phyloP scores from a whole-genome alignment of 2,888 invertebrate species.

The Falcaria lacertinaria region DNA sequence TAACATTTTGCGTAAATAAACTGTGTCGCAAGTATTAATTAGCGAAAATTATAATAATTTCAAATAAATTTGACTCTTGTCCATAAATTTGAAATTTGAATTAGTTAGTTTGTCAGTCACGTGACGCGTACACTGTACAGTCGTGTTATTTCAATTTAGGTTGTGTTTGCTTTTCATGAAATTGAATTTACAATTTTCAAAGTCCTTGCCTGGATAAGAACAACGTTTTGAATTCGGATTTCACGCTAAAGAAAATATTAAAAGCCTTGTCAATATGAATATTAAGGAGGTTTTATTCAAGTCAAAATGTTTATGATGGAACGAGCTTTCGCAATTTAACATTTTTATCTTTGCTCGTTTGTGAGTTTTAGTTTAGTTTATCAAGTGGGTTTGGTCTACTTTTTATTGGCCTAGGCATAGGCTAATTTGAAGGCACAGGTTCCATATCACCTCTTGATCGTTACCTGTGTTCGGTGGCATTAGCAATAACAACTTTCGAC shows the following conservation, averaged over 20 bases:
- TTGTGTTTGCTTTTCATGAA: neutral
- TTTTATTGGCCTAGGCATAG: too few relatives aligned
- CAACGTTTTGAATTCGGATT: neutral
- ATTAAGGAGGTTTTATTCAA: conserved; percentile 14
- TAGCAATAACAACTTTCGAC: too few relatives aligned
- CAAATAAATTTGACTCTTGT: neutral
- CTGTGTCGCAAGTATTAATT: too few relatives aligned
- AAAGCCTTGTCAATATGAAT: conserved; percentile 14
- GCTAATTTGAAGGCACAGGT: too few relatives aligned
- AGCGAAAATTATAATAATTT: too few relatives aligned
- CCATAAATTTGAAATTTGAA: neutral
- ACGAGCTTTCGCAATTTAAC: neutral
- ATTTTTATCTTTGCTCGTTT: neutral
- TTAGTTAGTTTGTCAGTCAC: neutral
- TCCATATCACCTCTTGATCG: too few relatives aligned
- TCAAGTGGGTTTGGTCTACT: too few relatives aligned
- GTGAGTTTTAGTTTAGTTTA: too few relatives aligned
- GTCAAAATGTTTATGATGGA: conserved; percentile 5
- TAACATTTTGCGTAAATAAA: too few relatives aligned
- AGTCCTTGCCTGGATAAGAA: neutral
- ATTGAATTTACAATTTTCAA: neutral
- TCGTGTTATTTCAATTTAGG: neutral
- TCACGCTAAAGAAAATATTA: conserved; percentile 11
- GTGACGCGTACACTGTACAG: neutral
- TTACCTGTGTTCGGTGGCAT: too few relatives aligned